A percentile compares a stretch with the other conserved stretches of the same genome.
These are phyloP conservation scores for Lamprologus tigripictilis DNA, from an alignment of 2,113 vertebrate genomes.

Conservation along the genomic window DNA sequence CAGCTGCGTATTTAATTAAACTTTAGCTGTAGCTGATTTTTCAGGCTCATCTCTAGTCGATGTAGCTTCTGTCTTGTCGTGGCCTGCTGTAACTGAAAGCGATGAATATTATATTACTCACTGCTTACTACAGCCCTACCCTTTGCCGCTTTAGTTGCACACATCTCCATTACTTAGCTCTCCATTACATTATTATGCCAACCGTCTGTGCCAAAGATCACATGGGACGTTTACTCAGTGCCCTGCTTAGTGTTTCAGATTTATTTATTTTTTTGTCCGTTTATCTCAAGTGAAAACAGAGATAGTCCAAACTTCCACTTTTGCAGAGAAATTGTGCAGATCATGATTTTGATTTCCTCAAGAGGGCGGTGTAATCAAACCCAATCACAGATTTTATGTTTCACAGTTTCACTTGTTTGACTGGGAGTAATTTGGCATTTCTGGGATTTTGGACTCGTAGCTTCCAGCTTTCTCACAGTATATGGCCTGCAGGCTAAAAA, in stretches of 20 bases:
- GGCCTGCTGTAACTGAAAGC: not conserved
- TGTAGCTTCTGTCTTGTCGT: not conserved
- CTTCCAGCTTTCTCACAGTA: not conserved
- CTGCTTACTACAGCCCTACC: not conserved
- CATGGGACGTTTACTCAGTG: not conserved
- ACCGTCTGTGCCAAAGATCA: not conserved
- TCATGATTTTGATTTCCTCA: conserved; percentile 4
- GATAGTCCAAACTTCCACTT: not conserved
- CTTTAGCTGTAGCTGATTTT: not conserved
- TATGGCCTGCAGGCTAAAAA: not conserved
- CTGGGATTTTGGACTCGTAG: not conserved
- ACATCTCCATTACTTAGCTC: not conserved
- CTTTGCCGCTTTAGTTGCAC: not conserved
- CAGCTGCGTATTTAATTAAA: not conserved
- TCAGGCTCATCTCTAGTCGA: not conserved
- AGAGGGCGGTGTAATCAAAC: conserved; percentile 49
- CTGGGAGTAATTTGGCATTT: not conserved
- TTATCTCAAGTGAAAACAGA: not conserved
- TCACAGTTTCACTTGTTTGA: not conserved
- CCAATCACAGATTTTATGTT: not conserved
- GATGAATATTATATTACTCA: conserved; percentile 12
- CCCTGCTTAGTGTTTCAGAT: not conserved
- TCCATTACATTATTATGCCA: not conserved
- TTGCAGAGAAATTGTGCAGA: not conserved
- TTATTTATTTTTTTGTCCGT: not conserved